Evolutionary conservation across 2,113 vertebrate species (phyloP).

Genomic region (Riparia riparia): DNA sequence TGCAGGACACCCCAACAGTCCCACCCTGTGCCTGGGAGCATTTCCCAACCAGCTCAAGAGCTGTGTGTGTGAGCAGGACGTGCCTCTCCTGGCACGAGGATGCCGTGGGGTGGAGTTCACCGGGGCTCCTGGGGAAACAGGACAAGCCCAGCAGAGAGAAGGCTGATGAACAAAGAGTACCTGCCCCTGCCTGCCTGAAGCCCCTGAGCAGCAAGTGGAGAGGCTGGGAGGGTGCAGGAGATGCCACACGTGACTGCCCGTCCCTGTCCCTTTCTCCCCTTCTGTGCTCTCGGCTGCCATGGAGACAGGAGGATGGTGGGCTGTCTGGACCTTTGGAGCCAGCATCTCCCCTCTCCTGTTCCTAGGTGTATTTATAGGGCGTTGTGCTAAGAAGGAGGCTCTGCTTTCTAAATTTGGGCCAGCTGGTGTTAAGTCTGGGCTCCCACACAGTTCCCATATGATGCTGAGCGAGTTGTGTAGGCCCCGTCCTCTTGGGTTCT

Average conservation of each 20-base stretch:
- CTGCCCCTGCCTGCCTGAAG: neutral
- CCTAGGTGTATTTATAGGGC: slow-evolving; percentile 6
- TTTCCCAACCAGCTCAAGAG: neutral
- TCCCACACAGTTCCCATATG: neutral
- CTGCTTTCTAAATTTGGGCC: slow-evolving; percentile 8
- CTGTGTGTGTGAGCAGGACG: neutral
- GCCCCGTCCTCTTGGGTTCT: neutral
- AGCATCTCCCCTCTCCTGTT: neutral
- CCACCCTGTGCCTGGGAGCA: neutral
- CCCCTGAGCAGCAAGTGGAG: neutral
- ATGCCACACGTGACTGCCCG: neutral
- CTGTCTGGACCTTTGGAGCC: neutral
- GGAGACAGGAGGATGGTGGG: neutral
- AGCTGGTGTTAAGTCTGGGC: neutral
- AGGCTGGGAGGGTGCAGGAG: neutral
- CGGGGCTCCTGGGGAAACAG: neutral
- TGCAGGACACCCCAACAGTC: neutral
- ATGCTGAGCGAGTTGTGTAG: neutral
- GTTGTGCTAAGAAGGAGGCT: neutral
- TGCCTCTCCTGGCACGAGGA: neutral
- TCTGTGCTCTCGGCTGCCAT: neutral
- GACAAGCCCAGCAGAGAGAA: neutral
- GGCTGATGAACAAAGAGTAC: neutral
- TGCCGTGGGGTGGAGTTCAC: neutral
- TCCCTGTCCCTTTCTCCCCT: neutral